These are phyloP conservation scores for Pimephales promelas DNA, from an alignment of 2,113 vertebrate genomes.

Conservation along the genomic window DNA sequence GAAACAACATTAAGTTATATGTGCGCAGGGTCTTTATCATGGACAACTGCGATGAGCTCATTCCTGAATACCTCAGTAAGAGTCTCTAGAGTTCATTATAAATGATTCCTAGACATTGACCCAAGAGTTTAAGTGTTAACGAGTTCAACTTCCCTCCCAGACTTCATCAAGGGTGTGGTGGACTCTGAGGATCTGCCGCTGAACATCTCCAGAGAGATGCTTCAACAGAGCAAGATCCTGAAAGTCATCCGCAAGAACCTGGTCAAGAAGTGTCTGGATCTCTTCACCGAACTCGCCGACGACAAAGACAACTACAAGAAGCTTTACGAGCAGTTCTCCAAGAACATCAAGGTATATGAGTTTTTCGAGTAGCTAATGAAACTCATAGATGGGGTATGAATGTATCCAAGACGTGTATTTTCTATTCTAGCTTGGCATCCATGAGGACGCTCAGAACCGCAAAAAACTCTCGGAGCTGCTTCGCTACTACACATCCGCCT, in stretches of 20 bases:
- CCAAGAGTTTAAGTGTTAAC: constrained; percentile 22
- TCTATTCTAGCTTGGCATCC: constrained; percentile 88
- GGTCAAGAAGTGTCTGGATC: constrained; percentile 95
- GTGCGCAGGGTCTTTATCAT: constrained; percentile 98
- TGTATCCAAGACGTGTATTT: neutral
- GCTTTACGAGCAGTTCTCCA: constrained; percentile 95
- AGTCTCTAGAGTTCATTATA: constrained; percentile 42
- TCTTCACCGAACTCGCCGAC: constrained; percentile 90
- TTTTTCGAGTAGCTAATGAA: neutral
- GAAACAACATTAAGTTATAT: constrained; percentile 95
- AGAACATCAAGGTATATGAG: constrained; percentile 90
- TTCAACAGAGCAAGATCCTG: constrained; percentile 97
- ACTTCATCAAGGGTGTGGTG: constrained; percentile 95
- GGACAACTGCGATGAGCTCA: constrained; percentile 96
- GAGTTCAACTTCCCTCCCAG: constrained; percentile 57
- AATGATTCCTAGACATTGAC: neutral
- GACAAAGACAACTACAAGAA: constrained; percentile 99
- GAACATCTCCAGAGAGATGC: constrained; percentile 96
- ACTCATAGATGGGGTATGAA: neutral
- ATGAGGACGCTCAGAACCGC: constrained; percentile 95
- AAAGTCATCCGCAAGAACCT: constrained; percentile 97
- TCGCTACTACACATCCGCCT: constrained; percentile 91
- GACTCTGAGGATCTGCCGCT: constrained; percentile 96
- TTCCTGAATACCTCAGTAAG: constrained; percentile 96
- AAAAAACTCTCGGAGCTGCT: constrained; percentile 93